These are phyloP conservation scores for Anguilla pacifica DNA, from an alignment of 2,797 vertebrate species.

Conservation along the genomic window DNA sequence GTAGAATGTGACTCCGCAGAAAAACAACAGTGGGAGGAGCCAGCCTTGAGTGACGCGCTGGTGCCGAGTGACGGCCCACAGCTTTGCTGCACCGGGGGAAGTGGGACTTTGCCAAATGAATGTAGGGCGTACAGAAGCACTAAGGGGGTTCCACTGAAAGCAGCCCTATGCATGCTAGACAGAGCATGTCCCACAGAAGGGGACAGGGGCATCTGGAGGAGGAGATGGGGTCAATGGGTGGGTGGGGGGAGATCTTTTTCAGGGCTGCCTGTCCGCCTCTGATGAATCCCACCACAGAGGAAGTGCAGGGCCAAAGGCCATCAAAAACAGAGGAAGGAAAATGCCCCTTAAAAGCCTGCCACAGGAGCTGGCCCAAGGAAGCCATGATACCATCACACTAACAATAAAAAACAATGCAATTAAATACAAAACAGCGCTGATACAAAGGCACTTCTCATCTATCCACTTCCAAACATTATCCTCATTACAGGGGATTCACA, in stretches of 20 bases:
- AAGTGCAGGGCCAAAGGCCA: conserved; percentile 21
- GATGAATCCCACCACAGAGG: conserved; percentile 77
- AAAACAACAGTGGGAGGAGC: conserved; percentile 46
- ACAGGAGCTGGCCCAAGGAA: conserved; percentile 57
- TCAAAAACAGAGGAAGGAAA: conserved; percentile 39
- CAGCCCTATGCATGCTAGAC: background rate
- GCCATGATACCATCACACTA: background rate
- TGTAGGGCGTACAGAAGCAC: conserved; percentile 39
- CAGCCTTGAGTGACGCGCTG: conserved; percentile 47
- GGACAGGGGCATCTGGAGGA: conserved; percentile 22
- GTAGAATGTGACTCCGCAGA: conserved; percentile 58
- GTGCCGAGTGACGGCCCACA: background rate
- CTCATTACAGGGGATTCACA: background rate
- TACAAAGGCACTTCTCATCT: background rate
- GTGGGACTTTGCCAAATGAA: conserved; percentile 57
- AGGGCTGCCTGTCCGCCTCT: conserved; percentile 74
- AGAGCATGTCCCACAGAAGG: background rate
- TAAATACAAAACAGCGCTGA: background rate
- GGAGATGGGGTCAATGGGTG: conserved; percentile 67
- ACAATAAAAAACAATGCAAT: background rate
- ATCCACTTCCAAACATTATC: background rate
- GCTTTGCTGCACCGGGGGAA: conserved; percentile 36
- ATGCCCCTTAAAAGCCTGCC: conserved; percentile 77
- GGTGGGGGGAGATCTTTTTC: conserved; percentile 45
- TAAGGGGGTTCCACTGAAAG: conserved; percentile 2